A percentile compares a stretch with the other conserved stretches of the same genome.
These are phyloP conservation scores for Carcina quercana DNA, from an alignment of 2,888 invertebrate genomes.

Conservation along the genomic window DNA sequence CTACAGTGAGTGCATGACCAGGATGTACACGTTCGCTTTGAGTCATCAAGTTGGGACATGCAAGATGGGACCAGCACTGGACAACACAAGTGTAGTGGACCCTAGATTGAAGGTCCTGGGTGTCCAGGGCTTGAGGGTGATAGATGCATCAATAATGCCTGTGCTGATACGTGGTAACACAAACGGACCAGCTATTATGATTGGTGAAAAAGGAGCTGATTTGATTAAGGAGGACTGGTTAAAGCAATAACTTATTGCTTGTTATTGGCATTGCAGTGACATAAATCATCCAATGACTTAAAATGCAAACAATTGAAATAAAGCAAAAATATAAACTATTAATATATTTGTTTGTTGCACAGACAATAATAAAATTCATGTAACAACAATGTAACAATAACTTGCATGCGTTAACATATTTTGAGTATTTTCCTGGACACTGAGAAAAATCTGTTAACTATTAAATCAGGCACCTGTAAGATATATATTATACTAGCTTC, in stretches of 20 bases:
- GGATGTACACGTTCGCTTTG: slow-evolving; percentile 68
- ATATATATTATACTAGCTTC: too few species aligned
- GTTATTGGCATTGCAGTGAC: background rate
- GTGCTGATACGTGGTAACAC: slow-evolving; percentile 84
- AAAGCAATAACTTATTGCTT: too few species aligned
- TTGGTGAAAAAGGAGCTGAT: slow-evolving; percentile 74
- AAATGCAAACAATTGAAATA: too few species aligned
- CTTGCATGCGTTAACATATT: too few species aligned
- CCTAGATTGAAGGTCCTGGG: slow-evolving; percentile 79
- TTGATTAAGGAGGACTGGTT: slow-evolving; percentile 40
- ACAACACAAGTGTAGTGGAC: slow-evolving; percentile 78
- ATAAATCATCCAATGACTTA: too few species aligned
- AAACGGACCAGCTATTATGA: slow-evolving; percentile 87
- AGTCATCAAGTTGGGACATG: slow-evolving; percentile 58
- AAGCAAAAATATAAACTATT: too few species aligned
- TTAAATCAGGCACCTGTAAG: too few species aligned
- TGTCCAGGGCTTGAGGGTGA: slow-evolving; percentile 73
- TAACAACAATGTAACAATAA: too few species aligned
- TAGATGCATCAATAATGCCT: slow-evolving; percentile 89
- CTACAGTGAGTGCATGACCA: slow-evolving; percentile 73
- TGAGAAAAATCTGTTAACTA: too few species aligned
- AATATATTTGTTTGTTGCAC: too few species aligned
- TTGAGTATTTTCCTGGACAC: too few species aligned
- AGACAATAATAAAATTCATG: too few species aligned
- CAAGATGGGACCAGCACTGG: slow-evolving; percentile 71